Conservation (phyloP, 2,888 invertebrate genomes). For the Caenorhabditis sp. region DNA sequence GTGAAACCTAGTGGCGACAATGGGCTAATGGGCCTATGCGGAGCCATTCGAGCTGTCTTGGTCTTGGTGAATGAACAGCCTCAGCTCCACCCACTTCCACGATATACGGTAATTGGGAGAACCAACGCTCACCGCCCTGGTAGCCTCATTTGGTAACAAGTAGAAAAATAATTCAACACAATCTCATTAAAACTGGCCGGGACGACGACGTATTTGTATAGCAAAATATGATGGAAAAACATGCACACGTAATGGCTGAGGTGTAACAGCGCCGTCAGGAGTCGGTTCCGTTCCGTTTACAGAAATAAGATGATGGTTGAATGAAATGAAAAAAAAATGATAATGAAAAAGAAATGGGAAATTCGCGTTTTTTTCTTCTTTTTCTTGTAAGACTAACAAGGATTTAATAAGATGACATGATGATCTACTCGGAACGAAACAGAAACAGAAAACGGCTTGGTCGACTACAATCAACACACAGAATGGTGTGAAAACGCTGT, state of each 20-base stretch:
- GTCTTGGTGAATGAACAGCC: constrained; percentile 45
- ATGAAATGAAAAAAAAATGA: constrained; percentile 42
- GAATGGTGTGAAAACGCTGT: constrained; percentile 26
- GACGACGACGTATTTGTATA: constrained; percentile 54
- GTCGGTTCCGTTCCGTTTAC: constrained; percentile 35
- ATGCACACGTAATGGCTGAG: constrained; percentile 56
- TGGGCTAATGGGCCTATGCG: constrained; percentile 4
- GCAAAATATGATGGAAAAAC: constrained; percentile 59
- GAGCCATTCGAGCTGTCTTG: background rate
- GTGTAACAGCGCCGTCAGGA: constrained; percentile 5
- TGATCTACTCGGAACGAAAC: constrained; percentile 10
- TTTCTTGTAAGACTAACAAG: constrained; percentile 27
- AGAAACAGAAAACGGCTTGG: background rate
- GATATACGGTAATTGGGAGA: constrained; percentile 59
- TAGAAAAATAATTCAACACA: constrained; percentile 64
- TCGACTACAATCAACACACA: background rate
- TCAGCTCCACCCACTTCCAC: constrained; percentile 56
- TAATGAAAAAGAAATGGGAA: constrained; percentile 24
- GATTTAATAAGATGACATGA: constrained; percentile 38
- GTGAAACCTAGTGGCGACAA: background rate
- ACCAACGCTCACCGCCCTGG: constrained; percentile 18
- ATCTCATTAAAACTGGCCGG: constrained; percentile 62
- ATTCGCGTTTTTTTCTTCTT: constrained; percentile 16
- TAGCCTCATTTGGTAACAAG: constrained; percentile 48
- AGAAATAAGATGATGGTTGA: constrained; percentile 42